Evolutionary conservation across 2,113 vertebrate genomes (phyloP).

Genomic region (Eptesicus fuscus): DNA sequence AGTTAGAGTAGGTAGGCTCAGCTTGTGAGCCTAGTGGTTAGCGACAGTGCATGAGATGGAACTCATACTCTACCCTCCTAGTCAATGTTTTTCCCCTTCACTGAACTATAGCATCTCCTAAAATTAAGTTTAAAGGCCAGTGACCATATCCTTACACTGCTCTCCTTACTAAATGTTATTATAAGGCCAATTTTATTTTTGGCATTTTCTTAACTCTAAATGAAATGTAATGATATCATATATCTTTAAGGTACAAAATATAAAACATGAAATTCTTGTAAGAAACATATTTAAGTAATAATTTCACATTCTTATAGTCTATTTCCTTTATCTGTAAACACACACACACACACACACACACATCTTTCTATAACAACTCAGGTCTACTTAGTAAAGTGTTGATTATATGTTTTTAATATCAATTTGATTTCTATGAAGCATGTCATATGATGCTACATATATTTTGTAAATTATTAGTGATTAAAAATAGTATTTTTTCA

Average conservation of each 20-base stretch:
- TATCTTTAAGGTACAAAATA: background rate
- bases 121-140: background rate
- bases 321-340: background rate
- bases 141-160: background rate
- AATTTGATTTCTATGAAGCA: background rate
- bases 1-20: background rate
- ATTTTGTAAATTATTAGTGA: background rate
- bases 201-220: background rate
- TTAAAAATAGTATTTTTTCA: background rate
- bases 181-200: background rate
- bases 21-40: background rate
- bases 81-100: background rate
- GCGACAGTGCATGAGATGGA: background rate
- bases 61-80: background rate
- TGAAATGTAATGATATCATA: background rate
- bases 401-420: background rate
- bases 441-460: background rate
- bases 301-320: background rate
- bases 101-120: background rate
- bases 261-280: background rate
- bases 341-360: background rate
- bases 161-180: background rate
- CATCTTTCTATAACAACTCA: background rate
- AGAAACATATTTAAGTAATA: background rate
- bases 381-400: background rate